Evolutionary conservation across 2,113 vertebrate species (phyloP), one percentile per base, ranked within the genome.

Genomic region (Scolopax mira): DNA sequence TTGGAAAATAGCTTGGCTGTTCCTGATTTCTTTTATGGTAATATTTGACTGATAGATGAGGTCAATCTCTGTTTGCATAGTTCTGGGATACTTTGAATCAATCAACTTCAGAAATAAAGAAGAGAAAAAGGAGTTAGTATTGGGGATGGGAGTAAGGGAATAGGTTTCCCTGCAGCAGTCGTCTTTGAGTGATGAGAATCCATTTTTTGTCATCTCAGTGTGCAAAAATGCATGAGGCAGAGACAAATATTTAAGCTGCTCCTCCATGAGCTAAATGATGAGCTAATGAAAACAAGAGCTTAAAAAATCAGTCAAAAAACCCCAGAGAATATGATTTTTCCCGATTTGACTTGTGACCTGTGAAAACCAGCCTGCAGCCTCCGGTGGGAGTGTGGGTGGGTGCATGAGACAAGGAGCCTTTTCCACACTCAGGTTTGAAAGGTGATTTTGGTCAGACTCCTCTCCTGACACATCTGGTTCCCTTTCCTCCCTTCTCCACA

Each of bases 81-180:
- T 71, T 33, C 80, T 90, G 48, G 91, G 90, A 22, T 93, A 94
- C 25, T 1, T 1, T 58, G 11, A 13, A 51, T 25, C 57, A 8
- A 95, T 64, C 49, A 97, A 83, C 96, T 96, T 69, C 51, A 49
- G 4, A 71, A 11, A 6, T 30, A 67, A 88, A 79, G 18, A 94
- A 65, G 10, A 74, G 13, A 78, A 77, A 67, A 66, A 1, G 3
- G 13, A 42, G 67, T 96, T 85, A 94, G 10, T 10, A 22, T 9
- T n/a, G 8, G 7, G 24, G 10, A 58, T 42, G 37, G 18, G 44
- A n/a, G 19, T 22, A 77, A 77, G 2, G 35, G 39, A 88, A 19
- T 9, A 62, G 16, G 9, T 37, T 75, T 88, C 18, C 18, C 25
- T 25, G n/a, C 4, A 67, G 19, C 57, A 82, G 18, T 69, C 33